Base-by-base conservation (phyloP, 2,888 invertebrate genomes). In the Pinctada fucata region DNA sequence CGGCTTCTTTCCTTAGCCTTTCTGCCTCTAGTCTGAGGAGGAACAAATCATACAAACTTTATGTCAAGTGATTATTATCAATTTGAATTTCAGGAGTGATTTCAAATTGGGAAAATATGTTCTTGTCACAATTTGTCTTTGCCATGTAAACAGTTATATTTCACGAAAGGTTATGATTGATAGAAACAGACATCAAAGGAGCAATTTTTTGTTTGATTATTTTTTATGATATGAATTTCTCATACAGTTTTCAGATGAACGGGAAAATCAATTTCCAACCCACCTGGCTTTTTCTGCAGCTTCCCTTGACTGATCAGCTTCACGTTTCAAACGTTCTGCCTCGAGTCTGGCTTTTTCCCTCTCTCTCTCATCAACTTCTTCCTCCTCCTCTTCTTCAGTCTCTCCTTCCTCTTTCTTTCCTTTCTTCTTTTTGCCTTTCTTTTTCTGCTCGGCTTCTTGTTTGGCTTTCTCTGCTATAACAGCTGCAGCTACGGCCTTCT, bases 351-450 rank as follows among this genome's bases (percentile, higher is more conserved):
- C 50, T 66, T 66, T 76, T 2, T 73, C 76, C 63, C 45, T 49
- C 52, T 76, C 72, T 3, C 47, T 51, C 69, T 68, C 50, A 66
- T 66, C 75, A 31, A 50, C 72, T 51, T 70, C 75, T 50, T 79
- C 79, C 76, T 65, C 63, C 16, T 65, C 49, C n/a, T 68, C 58
- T 47, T 49, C 31, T 58, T 67, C 75, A 8, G 50, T 31, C 52
- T 69, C 69, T 8, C 63, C 68, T 58, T 75, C 75, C 58, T 68
- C 10, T 68, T 3, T 47, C 13, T 13, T 4, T 45, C 13, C 13
- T 58, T 58, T 58, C n/a, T 72, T 51, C n/a, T 72, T 31, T 72
- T 72, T 58, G 10, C 16, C 48, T 5, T 63, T 63, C 3, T 72
- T 58, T 31, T 68, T 63, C 73, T 65, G 45, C 13, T 68, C 66